Base-by-base conservation (phyloP, 2,888 invertebrate species). In the Choreutis nemorana region DNA sequence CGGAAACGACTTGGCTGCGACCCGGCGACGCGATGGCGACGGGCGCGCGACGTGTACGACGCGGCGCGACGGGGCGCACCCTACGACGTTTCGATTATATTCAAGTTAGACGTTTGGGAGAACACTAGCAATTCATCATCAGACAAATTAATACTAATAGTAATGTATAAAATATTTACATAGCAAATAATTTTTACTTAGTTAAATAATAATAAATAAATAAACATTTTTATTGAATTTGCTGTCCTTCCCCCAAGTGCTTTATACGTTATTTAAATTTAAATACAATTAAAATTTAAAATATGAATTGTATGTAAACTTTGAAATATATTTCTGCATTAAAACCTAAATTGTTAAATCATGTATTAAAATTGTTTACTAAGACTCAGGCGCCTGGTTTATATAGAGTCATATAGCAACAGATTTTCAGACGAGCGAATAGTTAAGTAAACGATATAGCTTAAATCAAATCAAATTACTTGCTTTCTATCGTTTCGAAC, bases 181-280 rank as follows among this genome's bases (percentile, higher is more conserved):
- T 78, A 78, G 78, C 59, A 56, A 72, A 73, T 77, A 75, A 75
- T 77, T 78, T 77, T 77, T 78, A 75, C 72, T 78, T 77, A 77
- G 77, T 78, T 78, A 75, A 71, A 60, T 62, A 63, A 65, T 67
- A 73, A 58, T 72, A 71, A 75, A 70, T 72, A 70, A 68, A 62
- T 62, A 62, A 73, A 70, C 66, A 65, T 77, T 80, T 79, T 79
- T 71, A 80, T 80, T 80, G 71, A 73, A 80, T 80, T 80, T 78
- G 80, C 80, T 79, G 77, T 79, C 80, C 79, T 80, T 78, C 73
- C 79, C 79, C 79, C 68, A 80, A 80, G 79, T 80, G 80, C 80
- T 80, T 80, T 80, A 80, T 78, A 78, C 72, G 75, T 79, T 75
- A 75, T 73, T 79, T 72, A 72, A 68, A 73, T 67, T 70, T 60